Evolutionary conservation across 2,797 vertebrate species (phyloP).

Genomic region (Florisuga fusca): DNA sequence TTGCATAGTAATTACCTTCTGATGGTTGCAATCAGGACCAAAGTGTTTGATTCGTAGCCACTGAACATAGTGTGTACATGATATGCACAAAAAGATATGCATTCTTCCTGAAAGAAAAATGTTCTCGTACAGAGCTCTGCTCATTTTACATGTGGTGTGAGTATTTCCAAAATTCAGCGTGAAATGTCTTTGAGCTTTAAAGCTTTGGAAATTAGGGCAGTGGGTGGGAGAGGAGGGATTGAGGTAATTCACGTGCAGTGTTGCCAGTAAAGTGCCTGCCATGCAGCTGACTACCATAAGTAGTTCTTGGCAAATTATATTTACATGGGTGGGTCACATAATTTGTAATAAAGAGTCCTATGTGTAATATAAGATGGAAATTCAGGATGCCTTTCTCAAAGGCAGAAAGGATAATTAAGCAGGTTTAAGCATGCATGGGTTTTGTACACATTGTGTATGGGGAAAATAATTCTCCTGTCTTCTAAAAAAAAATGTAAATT

Average conservation of each 20-base stretch:
- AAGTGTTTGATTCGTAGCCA: background rate
- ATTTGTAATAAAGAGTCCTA: slow-evolving; percentile 7
- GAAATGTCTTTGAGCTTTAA: background rate
- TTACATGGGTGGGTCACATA: background rate
- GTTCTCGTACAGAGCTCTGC: background rate
- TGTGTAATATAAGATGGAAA: slow-evolving; percentile 40
- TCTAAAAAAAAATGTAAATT: background rate
- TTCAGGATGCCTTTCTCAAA: background rate
- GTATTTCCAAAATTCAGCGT: background rate
- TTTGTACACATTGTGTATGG: background rate
- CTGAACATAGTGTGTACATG: background rate
- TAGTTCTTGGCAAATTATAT: slow-evolving; percentile 29
- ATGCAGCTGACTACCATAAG: background rate
- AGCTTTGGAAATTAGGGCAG: background rate
- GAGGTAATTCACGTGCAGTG: background rate
- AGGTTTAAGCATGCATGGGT: background rate
- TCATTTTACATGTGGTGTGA: background rate
- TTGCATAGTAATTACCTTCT: background rate
- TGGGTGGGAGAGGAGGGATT: background rate
- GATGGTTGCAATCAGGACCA: background rate
- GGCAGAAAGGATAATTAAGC: slow-evolving; percentile 20
- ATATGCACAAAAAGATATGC: background rate
- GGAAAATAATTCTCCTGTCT: background rate
- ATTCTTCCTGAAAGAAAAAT: background rate
- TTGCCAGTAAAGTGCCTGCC: slow-evolving; percentile 13